Conservation (phyloP, 2,113 vertebrate genomes). For the Pristiophorus japonicus region DNA sequence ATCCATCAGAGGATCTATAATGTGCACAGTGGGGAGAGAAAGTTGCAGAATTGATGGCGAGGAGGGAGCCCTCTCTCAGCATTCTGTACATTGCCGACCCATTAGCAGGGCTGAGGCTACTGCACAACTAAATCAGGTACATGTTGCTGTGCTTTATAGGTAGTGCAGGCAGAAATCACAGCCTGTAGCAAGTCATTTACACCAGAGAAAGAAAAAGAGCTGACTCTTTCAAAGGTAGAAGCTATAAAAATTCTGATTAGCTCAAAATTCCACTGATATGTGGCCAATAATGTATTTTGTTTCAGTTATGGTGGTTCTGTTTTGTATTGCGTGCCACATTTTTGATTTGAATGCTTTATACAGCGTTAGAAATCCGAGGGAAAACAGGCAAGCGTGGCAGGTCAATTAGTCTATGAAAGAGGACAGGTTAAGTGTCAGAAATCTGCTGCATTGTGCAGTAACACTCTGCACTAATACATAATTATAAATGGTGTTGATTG, state of each 20-base stretch:
- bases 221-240: neutral
- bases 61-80: neutral
- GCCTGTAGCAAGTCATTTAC: neutral
- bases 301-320: neutral
- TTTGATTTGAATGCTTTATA: neutral
- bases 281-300: neutral
- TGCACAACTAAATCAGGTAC: conserved; percentile 3
- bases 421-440: neutral
- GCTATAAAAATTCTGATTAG: neutral
- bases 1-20: conserved; percentile 19
- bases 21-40: neutral
- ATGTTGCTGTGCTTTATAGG: neutral
- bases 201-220: neutral
- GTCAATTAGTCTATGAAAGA: neutral
- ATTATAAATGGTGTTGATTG: neutral
- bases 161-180: neutral
- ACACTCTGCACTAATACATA: neutral
- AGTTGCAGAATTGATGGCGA: neutral
- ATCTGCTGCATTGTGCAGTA: neutral
- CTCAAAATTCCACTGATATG: neutral
- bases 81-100: neutral
- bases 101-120: neutral
- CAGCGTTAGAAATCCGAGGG: neutral
- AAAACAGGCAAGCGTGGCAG: neutral
- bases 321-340: neutral